phyloP scores from a whole-genome alignment of 2,113 vertebrate species.

The Corythaeola cristata region DNA sequence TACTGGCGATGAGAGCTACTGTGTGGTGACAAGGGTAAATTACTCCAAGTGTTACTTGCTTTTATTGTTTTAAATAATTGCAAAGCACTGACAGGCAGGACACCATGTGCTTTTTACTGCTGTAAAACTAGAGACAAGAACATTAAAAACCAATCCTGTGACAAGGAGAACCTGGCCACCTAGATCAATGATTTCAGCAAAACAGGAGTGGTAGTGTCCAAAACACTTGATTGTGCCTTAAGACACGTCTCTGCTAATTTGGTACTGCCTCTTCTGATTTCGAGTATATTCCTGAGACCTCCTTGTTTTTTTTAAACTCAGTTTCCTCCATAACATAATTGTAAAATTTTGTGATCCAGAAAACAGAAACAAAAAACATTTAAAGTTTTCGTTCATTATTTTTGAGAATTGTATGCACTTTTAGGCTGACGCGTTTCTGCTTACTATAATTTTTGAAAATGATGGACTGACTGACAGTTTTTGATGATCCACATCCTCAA shows the following conservation, averaged over 20 bases:
- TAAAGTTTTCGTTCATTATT: neutral
- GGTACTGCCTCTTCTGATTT: neutral
- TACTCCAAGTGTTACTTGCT: neutral
- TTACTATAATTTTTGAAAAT: neutral
- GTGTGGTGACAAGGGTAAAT: neutral
- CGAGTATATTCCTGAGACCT: neutral
- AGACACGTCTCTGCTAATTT: neutral
- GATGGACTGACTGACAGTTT: neutral
- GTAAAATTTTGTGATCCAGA: neutral
- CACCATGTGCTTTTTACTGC: neutral
- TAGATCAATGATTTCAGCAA: neutral
- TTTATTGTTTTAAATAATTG: neutral
- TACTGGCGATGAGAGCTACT: neutral
- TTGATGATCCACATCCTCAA: neutral
- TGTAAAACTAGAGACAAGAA: neutral
- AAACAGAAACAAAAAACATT: neutral
- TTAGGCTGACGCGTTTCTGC: neutral
- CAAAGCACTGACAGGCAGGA: neutral
- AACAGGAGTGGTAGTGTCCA: neutral
- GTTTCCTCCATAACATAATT: neutral
- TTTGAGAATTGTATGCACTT: neutral
- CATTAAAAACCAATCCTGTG: neutral
- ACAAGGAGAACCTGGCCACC: neutral
- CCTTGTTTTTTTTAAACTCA: neutral
- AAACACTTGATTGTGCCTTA: neutral